Evolutionary conservation across 2,888 invertebrate genomes (phyloP).

Genomic region (Caradrina kadenii): DNA sequence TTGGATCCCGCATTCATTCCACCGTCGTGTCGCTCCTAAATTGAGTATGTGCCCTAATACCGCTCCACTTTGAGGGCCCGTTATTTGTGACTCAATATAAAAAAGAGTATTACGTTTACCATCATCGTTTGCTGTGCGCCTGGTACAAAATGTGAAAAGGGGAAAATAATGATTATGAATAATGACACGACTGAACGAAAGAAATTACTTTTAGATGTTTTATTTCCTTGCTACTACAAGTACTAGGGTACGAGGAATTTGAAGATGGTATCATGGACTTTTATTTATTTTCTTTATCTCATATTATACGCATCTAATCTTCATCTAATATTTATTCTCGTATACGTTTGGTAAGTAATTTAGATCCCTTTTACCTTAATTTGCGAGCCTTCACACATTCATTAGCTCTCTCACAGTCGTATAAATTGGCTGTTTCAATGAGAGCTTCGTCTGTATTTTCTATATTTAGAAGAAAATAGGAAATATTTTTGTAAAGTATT

Average conservation of each 20-base stretch:
- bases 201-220: background rate
- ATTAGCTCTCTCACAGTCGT: slow-evolving; percentile 8
- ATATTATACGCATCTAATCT: no score
- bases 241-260: background rate
- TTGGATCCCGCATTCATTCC: slow-evolving; percentile 47
- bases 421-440: slow-evolving; percentile 11
- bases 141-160: slow-evolving; percentile 32
- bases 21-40: slow-evolving; percentile 48
- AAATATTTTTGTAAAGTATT: no score
- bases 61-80: slow-evolving; percentile 44
- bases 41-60: slow-evolving; percentile 55
- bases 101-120: slow-evolving; percentile 49
- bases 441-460: background rate
- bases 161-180: slow-evolving; percentile 3
- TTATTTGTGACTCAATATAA: slow-evolving; percentile 54
- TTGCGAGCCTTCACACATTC: slow-evolving; percentile 4
- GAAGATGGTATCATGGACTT: no score
- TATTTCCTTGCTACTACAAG: background rate
- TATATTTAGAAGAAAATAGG: no score
- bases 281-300: no score
- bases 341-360: slow-evolving; percentile 4
- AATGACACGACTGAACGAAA: background rate
- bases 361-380: background rate
- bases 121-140: slow-evolving; percentile 28
- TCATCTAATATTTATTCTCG: no score